Base-by-base conservation (phyloP, 2,113 vertebrate species). In the Anhinga anhinga region DNA sequence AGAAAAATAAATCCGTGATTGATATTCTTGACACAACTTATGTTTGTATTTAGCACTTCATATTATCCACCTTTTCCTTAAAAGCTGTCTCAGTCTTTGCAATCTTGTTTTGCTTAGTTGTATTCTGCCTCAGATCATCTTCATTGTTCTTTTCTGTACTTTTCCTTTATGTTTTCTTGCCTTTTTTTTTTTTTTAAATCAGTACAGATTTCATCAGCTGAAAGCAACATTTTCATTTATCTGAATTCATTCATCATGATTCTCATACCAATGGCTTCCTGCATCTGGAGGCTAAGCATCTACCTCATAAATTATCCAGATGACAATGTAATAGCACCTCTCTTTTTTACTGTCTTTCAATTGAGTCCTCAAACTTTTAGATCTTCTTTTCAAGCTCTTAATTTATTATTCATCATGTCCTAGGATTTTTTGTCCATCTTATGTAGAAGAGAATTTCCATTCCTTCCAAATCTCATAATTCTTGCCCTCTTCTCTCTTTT, bases 401-500 rank as follows among this genome's bases (percentile, higher is more conserved):
- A 77, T 76, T 65, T 45, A 53, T 63, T 74, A 27, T 82, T 74
- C 15, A 76, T 67, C 3, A 26, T 15, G 3, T 62, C 19, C 25
- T 77, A 32, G 18, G 12, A 78, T 32, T 19, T 55, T 62, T 66
- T 63, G 23, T 71, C 25, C 15, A 47, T 59, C 13, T 63, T 72
- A 83, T 52, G 10, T 18, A 49, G n/a, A 94, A 78, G 9, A 83
- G 7, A 85, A 73, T 56, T 81, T 49, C 23, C 2, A 29, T 94
- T 80, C 29, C 15, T 38, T 40, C 3, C 7, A 85, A 86, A 86
- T 71, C 7, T 82, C 30, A 14, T 21, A 22, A 34, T 38, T 78
- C 18, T 67, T 86, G 4, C 7, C 7, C 0, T 63, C 29, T 49
- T n/a, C 4, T 52, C 2, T 2, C 1, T 22, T 11, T 8, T 4